Evolutionary conservation across 2,888 invertebrate species (phyloP).

Genomic region (Meteorus cinctellus): DNA sequence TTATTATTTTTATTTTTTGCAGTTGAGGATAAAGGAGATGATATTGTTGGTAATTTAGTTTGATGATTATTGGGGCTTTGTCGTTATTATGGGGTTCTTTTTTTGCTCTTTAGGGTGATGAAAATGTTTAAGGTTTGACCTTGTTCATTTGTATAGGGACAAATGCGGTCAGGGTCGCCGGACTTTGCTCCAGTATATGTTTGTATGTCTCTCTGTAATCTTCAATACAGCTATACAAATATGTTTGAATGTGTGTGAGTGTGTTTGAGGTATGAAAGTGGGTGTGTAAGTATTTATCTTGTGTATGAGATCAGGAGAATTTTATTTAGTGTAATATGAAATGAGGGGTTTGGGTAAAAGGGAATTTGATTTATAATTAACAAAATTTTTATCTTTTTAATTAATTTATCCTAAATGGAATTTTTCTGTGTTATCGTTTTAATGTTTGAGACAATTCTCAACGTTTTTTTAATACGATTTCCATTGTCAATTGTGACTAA

Average conservation of each 20-base stretch:
- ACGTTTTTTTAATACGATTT: no score
- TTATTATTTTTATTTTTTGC: no score
- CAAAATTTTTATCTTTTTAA: no score
- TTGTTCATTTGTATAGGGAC: constrained; percentile 7
- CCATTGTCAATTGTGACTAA: no score
- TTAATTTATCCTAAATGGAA: no score
- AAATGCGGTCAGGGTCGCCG: constrained; percentile 16
- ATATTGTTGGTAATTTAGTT: no score
- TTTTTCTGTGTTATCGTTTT: no score
- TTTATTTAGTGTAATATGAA: neutral
- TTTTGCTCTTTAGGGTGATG: neutral
- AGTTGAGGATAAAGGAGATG: no score
- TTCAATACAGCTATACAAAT: neutral
- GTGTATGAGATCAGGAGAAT: neutral
- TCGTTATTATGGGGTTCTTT: neutral
- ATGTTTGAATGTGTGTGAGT: neutral
- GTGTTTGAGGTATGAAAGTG: neutral
- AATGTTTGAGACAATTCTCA: no score
- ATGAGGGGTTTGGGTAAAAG: neutral
- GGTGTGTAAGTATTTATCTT: neutral
- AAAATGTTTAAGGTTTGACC: neutral
- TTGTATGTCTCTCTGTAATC: neutral
- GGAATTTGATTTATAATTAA: neutral
- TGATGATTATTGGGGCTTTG: no score
- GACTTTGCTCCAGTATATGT: constrained; percentile 1